Base-by-base conservation (phyloP, 2,113 vertebrate species). In the Neotragus pygmaeus region DNA sequence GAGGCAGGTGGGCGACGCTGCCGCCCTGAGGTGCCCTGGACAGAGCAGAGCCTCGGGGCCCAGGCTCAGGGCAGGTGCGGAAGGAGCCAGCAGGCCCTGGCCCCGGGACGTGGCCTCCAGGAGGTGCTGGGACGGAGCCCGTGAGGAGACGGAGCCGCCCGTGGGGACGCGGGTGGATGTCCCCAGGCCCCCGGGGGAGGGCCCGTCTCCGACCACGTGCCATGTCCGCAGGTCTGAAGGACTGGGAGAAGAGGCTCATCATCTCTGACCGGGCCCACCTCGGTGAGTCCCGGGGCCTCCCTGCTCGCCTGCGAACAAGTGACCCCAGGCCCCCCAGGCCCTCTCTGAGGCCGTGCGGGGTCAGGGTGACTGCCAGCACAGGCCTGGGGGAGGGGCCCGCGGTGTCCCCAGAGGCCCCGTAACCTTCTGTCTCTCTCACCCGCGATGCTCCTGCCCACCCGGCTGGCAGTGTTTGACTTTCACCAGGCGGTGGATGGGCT, bases 201-300 rank as follows among this genome's bases (percentile, higher is more conserved):
- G 43, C 78, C 53, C 5, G 14, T 3, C 13, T 30, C 21, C 2
- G 21, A 43, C 36, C 30, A 0, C 8, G 12, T 10, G n/a, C 95
- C 6, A 0, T 87, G 45, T 94, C 98, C 21, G 2, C 98, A 99
- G 99, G 99, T 92, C 99, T 99, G 95, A 99, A 99, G 99, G 99
- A 99, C 19, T 99, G 99, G 99, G 99, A 99, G 83, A 99, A 99
- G 98, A 99, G 99, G 88, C 99, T 99, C 15, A 98, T 99, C 89
- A 99, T 99, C 98, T 99, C 99, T 4, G 99, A 99, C 96, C 99
- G 99, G 97, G 99, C 99, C 94, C 99, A 99, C 98, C 98, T 99
- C 45, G 99, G 99, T 99, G 98, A 95, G 98, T 98, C 25, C 19
- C 51, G 14, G 51, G 6, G 7, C 15, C 1, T 9, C 39, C 7